Percentiles rank a stretch among this genome's conserved stretches.
These are phyloP conservation scores for Eristalinus aeneus DNA, from an alignment of 2,888 invertebrate genomes.

Conservation along the genomic window DNA sequence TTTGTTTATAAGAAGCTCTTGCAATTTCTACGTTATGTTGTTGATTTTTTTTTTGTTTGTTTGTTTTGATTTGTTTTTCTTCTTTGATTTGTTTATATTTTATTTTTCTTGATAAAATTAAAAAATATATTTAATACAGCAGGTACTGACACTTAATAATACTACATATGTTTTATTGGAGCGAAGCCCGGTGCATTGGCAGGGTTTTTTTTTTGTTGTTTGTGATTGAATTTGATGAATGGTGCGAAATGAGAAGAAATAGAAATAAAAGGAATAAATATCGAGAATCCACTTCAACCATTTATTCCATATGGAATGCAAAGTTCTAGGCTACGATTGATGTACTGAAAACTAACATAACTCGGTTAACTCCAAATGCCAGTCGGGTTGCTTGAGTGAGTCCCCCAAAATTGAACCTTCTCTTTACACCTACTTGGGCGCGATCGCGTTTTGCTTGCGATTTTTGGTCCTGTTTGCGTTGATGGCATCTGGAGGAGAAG, in stretches of 20 bases:
- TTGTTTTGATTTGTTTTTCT: slow-evolving; percentile 28
- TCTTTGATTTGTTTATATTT: slow-evolving; percentile 23
- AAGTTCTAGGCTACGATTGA: too few species aligned
- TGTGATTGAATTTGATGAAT: slow-evolving; percentile 48
- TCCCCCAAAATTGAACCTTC: too few species aligned
- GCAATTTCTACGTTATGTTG: slow-evolving; percentile 66
- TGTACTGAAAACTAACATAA: too few species aligned
- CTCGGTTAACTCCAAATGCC: too few species aligned
- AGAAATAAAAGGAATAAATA: not conserved
- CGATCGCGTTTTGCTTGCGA: too few species aligned
- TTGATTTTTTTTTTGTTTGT: slow-evolving; percentile 30
- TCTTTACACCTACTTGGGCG: too few species aligned
- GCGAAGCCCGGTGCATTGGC: slow-evolving; percentile 69
- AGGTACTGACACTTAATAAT: slow-evolving; percentile 71
- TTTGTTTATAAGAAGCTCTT: slow-evolving; percentile 67
- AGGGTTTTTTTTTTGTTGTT: slow-evolving; percentile 34
- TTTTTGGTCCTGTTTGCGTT: too few species aligned
- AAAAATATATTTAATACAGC: slow-evolving; percentile 70
- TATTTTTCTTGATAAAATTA: slow-evolving; percentile 64
- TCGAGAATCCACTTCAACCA: not conserved
- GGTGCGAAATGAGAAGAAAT: not conserved
- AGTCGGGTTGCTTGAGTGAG: too few species aligned
- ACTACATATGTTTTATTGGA: slow-evolving; percentile 70
- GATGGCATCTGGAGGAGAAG: too few species aligned
- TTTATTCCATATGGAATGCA: too few species aligned